These are phyloP conservation scores for Lagocephalus sceleratus DNA, from an alignment of 2,797 vertebrate species.

Conservation along the genomic window DNA sequence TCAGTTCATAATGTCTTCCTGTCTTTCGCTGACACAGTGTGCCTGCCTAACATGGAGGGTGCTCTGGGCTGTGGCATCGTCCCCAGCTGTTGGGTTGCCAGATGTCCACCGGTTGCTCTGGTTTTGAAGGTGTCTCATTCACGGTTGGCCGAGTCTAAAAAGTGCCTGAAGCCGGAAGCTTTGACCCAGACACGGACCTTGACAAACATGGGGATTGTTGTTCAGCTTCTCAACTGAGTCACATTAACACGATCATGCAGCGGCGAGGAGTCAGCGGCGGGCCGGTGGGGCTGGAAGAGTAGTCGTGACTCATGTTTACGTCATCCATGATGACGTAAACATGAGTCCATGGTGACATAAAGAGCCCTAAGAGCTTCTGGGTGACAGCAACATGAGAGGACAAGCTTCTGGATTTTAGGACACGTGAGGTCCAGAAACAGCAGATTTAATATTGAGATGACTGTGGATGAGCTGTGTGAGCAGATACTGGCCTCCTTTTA, in stretches of 20 bases:
- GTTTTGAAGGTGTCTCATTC: conserved; percentile 62
- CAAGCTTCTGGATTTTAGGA: no score
- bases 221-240: background rate
- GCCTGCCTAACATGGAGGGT: conserved; percentile 55
- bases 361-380: no score
- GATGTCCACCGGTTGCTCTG: conserved; percentile 56
- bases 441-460: no score
- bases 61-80: conserved; percentile 29
- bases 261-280: background rate
- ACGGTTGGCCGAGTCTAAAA: conserved; percentile 57
- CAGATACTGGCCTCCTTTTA: background rate
- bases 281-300: no score
- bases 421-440: no score
- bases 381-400: no score
- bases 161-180: conserved; percentile 56
- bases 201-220: background rate
- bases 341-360: no score
- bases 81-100: conserved; percentile 42
- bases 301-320: conserved; percentile 13
- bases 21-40: conserved; percentile 47
- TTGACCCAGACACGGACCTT: conserved; percentile 16
- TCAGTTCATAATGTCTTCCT: background rate
- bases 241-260: background rate
- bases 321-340: no score
- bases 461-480: no score